Base-by-base conservation (phyloP, 2,113 vertebrate genomes). In the Halichoerus grypus region DNA sequence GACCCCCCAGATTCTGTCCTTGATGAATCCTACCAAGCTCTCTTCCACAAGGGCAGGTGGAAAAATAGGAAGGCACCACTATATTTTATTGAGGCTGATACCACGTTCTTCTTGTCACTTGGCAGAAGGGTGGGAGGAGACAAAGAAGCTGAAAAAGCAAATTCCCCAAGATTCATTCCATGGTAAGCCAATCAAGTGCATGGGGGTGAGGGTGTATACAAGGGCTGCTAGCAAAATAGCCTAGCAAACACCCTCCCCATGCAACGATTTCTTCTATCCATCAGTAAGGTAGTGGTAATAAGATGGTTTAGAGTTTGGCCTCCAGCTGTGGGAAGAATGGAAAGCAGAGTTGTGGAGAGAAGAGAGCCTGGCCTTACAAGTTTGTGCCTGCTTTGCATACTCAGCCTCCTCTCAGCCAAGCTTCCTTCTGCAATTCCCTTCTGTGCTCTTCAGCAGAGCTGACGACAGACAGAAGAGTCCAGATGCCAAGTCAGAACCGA, bases 141-240 rank as follows among this genome's bases (percentile, higher is more conserved):
- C 11, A 77, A 84, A 97, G 67, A 87, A 91, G 33, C 59, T 88
- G 88, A 88, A 92, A 89, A 92, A 72, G 46, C 22, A 95, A 96
- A 96, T 84, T 82, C 28, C 33, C 69, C 9, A n/a, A 88, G 33
- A 84, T 18, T 96, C 84, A 77, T 79, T 72, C 85, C 39, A 82
- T 15, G 71, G 82, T 59, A 95, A 90, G 92, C 14, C 51, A 51
- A 90, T 31, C 61, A 76, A 91, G 46, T 39, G 22, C 28, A 71
- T 31, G 18, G 42, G 2, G 19, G 36, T 65, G 28, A 89, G 11
- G 6, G 16, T 89, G 51, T 49, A 86, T 6, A 61, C 5, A 61
- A 61, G 42, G 19, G 22, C 39, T 92, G 18, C 87, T 83, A 82
- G 53, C 79, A 92, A 90, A 80, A 80, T 16, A 89, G 55, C 15